These are phyloP conservation scores for Plecotus auritus DNA, from an alignment of 2,113 vertebrate genomes.

Conservation along the genomic window DNA sequence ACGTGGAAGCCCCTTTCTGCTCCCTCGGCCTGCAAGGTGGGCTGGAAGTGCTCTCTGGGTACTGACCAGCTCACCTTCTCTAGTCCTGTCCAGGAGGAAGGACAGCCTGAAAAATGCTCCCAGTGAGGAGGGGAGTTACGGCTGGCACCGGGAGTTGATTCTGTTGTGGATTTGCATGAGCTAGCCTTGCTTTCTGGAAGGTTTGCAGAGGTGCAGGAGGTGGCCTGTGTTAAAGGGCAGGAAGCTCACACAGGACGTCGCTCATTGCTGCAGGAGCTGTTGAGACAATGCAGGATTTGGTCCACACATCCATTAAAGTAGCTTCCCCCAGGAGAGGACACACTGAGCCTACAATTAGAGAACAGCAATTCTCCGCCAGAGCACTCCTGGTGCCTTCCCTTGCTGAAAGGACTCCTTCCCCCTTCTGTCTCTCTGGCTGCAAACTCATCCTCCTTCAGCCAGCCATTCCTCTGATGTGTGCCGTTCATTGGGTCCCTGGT, in stretches of 20 bases:
- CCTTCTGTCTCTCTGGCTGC: not conserved
- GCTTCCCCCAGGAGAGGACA: not conserved
- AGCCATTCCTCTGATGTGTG: not conserved
- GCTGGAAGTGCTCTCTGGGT: not conserved
- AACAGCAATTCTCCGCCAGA: not conserved
- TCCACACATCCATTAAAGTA: not conserved
- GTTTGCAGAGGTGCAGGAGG: not conserved
- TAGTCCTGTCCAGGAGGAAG: not conserved
- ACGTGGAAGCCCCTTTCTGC: not conserved
- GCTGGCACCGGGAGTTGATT: not conserved
- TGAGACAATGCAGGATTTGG: not conserved
- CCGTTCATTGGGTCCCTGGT: slow-evolving; percentile 11
- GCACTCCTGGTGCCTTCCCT: not conserved
- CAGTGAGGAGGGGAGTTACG: not conserved
- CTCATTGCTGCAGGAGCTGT: not conserved
- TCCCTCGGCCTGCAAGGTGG: not conserved
- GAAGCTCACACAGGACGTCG: not conserved
- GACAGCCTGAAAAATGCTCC: not conserved
- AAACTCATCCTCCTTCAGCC: not conserved
- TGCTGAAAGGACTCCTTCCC: not conserved
- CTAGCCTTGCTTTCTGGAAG: not conserved
- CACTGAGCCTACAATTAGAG: not conserved
- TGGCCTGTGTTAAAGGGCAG: not conserved
- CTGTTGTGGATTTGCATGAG: not conserved
- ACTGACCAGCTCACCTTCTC: not conserved